Percentiles rank a stretch among this genome's conserved stretches.
Conservation (phyloP, 2,113 vertebrate species). For the Pseudorhombus dupliciocellatus region DNA sequence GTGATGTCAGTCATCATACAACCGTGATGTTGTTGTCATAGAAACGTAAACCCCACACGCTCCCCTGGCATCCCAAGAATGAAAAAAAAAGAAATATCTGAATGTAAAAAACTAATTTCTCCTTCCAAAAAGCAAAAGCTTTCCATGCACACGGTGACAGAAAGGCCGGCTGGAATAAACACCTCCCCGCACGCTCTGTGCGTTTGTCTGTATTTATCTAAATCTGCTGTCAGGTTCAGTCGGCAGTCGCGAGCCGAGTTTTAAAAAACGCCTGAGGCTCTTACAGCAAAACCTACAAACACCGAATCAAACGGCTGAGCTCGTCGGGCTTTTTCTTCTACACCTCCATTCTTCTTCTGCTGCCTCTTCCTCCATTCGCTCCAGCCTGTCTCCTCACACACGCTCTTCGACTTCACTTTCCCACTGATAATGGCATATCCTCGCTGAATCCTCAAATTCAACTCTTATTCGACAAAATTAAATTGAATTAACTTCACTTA, state of each 20-base stretch:
- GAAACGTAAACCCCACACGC: constrained; percentile 3
- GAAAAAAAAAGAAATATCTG: background rate
- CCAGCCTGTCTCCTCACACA: background rate
- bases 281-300: constrained; percentile 39
- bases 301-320: constrained; percentile 31
- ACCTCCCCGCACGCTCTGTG: constrained; percentile 28
- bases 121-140: constrained; percentile 11
- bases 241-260: constrained; percentile 16
- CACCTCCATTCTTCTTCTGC: constrained; percentile 24
- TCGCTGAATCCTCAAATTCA: background rate
- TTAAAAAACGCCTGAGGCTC: constrained; percentile 34
- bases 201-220: constrained; percentile 42
- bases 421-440: background rate
- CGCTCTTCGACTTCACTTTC: background rate
- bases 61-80: background rate
- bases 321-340: constrained; percentile 16
- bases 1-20: background rate
- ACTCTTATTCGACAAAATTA: too few species aligned
- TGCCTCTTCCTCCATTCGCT: constrained; percentile 19
- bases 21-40: background rate
- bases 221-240: constrained; percentile 30
- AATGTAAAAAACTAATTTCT: constrained; percentile 9
- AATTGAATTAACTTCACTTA: too few species aligned
- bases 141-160: constrained; percentile 27
- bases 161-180: constrained; percentile 36